Evolutionary conservation across 2,888 invertebrate genomes (phyloP).

Genomic region (Allygus modestus): DNA sequence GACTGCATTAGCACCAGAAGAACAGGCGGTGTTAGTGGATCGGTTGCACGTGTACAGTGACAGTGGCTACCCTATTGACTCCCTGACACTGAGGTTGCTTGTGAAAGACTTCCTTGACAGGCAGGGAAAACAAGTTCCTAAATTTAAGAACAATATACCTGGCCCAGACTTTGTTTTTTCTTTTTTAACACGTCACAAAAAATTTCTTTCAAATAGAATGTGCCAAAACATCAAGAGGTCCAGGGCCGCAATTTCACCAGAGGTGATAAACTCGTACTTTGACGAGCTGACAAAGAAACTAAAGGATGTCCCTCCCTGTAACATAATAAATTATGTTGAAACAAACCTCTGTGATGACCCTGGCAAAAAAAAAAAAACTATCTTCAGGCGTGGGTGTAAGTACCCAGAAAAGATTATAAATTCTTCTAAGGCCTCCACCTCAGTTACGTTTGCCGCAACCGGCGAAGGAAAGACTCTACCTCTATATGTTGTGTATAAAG

Average conservation of each 20-base stretch:
- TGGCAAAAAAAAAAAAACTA: slow-evolving; percentile 64
- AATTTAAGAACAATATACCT: too few species aligned
- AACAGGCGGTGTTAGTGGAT: slow-evolving; percentile 66
- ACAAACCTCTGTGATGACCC: slow-evolving; percentile 72
- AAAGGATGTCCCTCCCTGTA: slow-evolving; percentile 62
- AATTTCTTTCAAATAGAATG: slow-evolving; percentile 53
- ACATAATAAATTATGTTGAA: slow-evolving; percentile 72
- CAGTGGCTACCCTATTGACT: slow-evolving; percentile 44
- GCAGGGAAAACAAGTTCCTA: slow-evolving; percentile 41
- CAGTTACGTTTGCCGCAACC: slow-evolving; percentile 66
- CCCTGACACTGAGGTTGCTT: slow-evolving; percentile 7
- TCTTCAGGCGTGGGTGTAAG: slow-evolving; percentile 65
- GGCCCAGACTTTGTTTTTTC: too few species aligned
- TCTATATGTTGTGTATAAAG: slow-evolving; percentile 66
- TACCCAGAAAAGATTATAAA: slow-evolving; percentile 67
- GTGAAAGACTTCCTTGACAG: slow-evolving; percentile 13
- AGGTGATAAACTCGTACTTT: slow-evolving; percentile 69
- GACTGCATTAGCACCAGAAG: slow-evolving; percentile 62
- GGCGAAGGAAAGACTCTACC: slow-evolving; percentile 66
- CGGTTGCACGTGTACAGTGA: slow-evolving; percentile 64
- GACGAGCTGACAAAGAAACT: slow-evolving; percentile 67
- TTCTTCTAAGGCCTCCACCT: slow-evolving; percentile 65
- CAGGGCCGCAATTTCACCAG: slow-evolving; percentile 68
- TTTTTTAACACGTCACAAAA: too few species aligned
- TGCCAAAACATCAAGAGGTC: slow-evolving; percentile 68